Base-by-base conservation (phyloP, 2,113 vertebrate species). In the Glaucomys volans region DNA sequence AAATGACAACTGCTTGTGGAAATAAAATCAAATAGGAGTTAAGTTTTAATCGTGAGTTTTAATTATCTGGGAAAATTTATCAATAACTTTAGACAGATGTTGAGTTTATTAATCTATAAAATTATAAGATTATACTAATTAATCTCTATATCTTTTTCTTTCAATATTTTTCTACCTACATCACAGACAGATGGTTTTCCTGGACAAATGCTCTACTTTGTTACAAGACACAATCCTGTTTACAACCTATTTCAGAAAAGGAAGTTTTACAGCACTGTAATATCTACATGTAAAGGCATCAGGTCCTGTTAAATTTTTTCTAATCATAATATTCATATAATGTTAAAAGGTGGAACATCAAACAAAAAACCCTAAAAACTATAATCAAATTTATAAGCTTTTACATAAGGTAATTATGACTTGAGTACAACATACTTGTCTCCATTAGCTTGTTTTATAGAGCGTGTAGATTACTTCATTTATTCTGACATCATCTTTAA, bases 371-470 rank as follows among this genome's bases (percentile, higher is more conserved):
- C 20, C 20, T 2, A 89, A 82, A 91, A 72, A 89, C 40, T 66
- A 5, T 26, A n/a, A 32, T 93, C 87, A 94, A 90, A 95, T 62
- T 96, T 69, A 74, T 69, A 93, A 75, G 69, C 5, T 12, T 94
- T 74, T 87, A 66, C 2, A 42, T 30, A 83, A 71, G 30, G 40
- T 67, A 30, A 66, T 52, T 26, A 94, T 80, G 37, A 84, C 37
- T 72, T 59, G 77, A 91, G 52, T 66, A 42, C 1, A 35, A 50
- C 3, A 4, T 75, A 42, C 32, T 75, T 74, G 32, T 64, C 28
- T 94, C 87, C 17, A 80, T 66, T 95, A 76, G 91, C 5, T 75
- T 83, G 75, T 77, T 94, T 95, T 87, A 87, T 4, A 84, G 32
- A 44, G 44, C 79, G 11, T 14, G 9, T 28, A 84, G 35, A 77